Evolutionary conservation across 2,113 vertebrate genomes (phyloP), one percentile per base, ranked within the genome.

Genomic region (Syngnathus floridae): DNA sequence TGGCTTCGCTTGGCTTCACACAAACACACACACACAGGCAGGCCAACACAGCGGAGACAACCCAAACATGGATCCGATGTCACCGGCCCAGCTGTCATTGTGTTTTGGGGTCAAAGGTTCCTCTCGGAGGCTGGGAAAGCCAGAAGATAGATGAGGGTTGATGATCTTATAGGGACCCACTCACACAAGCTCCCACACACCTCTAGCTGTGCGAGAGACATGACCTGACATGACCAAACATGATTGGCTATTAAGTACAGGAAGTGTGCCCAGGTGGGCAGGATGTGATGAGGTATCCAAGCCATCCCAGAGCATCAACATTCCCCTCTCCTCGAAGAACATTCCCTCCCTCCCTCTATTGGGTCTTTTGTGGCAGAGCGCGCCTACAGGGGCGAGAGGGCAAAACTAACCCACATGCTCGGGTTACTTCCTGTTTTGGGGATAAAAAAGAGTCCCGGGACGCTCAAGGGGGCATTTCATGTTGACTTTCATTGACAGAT

Each of bases 31-130:
- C 69, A 76, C 79, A 76, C 81, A 69, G 77, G 74, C 76, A 75
- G 63, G 40, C 67, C 68, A 75, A 85, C 81, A 75, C 84, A 82
- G 80, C 76, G 57, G 60, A 84, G 76, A 85, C 80, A 86, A 84
- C 82, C 84, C 84, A 85, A 89, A 86, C 87, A 89, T 10, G n/a
- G 78, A 86, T 89, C 87, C 74, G 12, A 67, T 89, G 82, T 85
- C 87, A 80, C 58, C 49, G 0, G 35, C 76, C 72, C 86, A 88
- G 87, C 87, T 88, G 85, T 83, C 80, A 59, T 66, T 83, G 71
- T 84, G 86, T 87, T 88, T 80, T 56, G 67, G 69, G 84, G 86
- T 86, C 84, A 83, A 77, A 78, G 77, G 83, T 78, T 85, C 56
- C 10, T 17, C 70, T 38, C 48, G 56, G 70, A 86, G 74, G 77